Conservation (phyloP, 2,888 invertebrate species). For the Tetramorium bicarinatum region DNA sequence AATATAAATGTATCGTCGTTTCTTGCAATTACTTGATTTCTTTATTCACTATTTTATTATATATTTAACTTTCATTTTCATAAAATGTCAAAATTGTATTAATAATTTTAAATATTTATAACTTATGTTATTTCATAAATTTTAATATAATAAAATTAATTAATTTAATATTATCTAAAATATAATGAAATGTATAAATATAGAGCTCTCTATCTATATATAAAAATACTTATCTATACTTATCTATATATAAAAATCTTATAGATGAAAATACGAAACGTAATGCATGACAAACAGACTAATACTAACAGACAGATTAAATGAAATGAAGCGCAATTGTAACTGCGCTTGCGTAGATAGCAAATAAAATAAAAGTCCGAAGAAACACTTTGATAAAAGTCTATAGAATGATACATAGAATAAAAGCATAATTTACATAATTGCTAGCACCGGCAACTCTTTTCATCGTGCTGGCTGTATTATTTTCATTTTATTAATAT, state of each 20-base stretch:
- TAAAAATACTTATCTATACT: too few species aligned
- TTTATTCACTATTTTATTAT: background rate
- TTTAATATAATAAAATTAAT: background rate
- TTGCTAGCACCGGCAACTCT: background rate
- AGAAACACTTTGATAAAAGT: slow-evolving; percentile 15
- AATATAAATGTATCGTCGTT: slow-evolving; percentile 1
- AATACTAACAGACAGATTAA: background rate
- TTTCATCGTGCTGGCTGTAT: background rate
- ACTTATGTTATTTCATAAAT: background rate
- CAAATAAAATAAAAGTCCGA: background rate
- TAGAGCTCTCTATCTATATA: background rate
- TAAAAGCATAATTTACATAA: slow-evolving; percentile 38
- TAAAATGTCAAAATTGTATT: background rate
- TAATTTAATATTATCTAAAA: background rate
- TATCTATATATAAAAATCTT: too few species aligned
- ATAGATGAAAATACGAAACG: background rate
- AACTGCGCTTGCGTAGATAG: slow-evolving; percentile 17
- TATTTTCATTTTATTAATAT: background rate
- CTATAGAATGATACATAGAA: background rate
- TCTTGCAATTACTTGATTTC: background rate
- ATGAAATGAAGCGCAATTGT: background rate
- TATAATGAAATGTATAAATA: background rate
- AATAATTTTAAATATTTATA: background rate
- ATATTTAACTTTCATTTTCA: background rate
- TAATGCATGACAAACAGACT: background rate